Evolutionary conservation across 1,140 invertebrate species (phyloP), one percentile per base, ranked within the genome.

Genomic region (Pentalonia nigronervosa): DNA sequence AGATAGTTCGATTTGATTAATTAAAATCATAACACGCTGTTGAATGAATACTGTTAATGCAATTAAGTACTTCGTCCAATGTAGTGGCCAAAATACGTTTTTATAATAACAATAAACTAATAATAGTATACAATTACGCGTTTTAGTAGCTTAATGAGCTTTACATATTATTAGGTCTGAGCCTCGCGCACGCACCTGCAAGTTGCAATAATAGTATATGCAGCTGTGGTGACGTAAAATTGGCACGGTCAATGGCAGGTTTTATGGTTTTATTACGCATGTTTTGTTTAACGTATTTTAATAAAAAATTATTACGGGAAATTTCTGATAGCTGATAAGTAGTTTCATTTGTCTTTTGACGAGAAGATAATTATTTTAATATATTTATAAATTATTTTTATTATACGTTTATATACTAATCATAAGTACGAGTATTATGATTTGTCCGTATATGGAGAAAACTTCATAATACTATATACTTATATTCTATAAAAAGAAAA

Each of bases 151-250:
- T 30, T 76, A 76, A 76, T 76, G 60, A 76, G 60, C 60, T 76
- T 76, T 76, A 76, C 60, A 76, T 76, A 76, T 76, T 76, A 41
- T 84, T 84, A 84, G 83, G 9, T 84, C 21, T 84, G 83, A 41
- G 83, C 23, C 83, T 0, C 3, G 3, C 36, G 36, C 83, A 84
- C 36, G 8, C 36, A 41, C 60, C 60, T 76, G n/a, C 30, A 14
- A 11, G 14, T 14, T 14, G 25, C 60, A 14, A 30, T 67, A 67
- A 60, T 14, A 67, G 60, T 76, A 25, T 41, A 45, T 41, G 41
- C 41, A 4, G 41, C 41, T 41, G 41, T 23, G 7, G 8, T 84
- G 34, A 25, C 34, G 4, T 9, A 25, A 11, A 41, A 84, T 84
- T 84, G 36, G 36, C 81, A 83, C 34, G 0, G 36, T 23, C 34